Base-by-base conservation (phyloP, 2,113 vertebrate genomes). In the Thunnus maccoyii region DNA sequence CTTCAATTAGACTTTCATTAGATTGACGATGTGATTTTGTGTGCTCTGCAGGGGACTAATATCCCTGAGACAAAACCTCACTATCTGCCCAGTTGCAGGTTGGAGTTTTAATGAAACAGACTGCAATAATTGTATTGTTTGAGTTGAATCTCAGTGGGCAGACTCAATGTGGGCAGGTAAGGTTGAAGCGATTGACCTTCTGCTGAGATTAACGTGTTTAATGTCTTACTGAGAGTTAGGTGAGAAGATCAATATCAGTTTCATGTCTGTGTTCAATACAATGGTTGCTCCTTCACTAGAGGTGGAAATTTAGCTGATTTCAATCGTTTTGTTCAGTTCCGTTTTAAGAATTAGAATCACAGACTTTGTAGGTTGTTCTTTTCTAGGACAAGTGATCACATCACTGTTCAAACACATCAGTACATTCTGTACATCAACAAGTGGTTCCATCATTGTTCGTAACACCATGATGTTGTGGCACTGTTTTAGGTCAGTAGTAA, bases 1-100 rank as follows among this genome's bases (percentile, higher is more conserved):
- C 61, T 65, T 76, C 71, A 85, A 80, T 87, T 87, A 88, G 85
- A 84, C 89, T 86, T 80, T 74, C 86, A 87, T 89, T 88, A 82
- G 75, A 87, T 70, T 76, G 87, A 80, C 80, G 61, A 51, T 83
- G 72, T 77, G 84, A 73, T 80, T 87, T 65, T 69, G 62, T 69
- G 46, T 86, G 87, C 84, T 88, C 86, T 70, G 71, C 80, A 70
- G 72, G 84, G 78, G 20, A 67, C 69, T 81, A 20, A 82, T 76
- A 79, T 79, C 62, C 48, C 73, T 3, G 15, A 75, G 80, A 71
- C 13, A 75, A 48, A 72, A 74, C 20, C 51, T 68, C 22, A 7
- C 64, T 62, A 46, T 82, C 70, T 56, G 32, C 69, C 65, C 27
- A 48, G 3, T 55, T 68, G 68, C 18, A 72, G 70, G 57, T 84